A percentile compares a stretch with the other conserved stretches of the same genome.
These are phyloP conservation scores for Trematomus bernacchii DNA, from an alignment of 2,797 vertebrate genomes.

Conservation along the genomic window DNA sequence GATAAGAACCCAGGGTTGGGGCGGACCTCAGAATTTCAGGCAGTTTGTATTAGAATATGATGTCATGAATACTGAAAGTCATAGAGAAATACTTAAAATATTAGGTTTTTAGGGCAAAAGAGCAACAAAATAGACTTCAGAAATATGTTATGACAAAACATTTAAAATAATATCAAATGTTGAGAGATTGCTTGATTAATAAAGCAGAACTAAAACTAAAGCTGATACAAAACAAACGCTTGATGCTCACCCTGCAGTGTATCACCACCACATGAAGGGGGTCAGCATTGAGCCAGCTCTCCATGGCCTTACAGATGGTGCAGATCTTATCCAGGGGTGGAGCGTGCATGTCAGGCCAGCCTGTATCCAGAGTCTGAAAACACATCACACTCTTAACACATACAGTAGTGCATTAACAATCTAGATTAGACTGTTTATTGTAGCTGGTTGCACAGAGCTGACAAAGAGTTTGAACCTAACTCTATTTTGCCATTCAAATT, in stretches of 20 bases:
- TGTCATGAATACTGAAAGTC: background rate
- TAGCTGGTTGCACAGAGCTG: slow-evolving; percentile 9
- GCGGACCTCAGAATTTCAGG: no score
- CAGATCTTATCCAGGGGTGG: slow-evolving; percentile 96
- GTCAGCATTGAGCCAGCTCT: slow-evolving; percentile 93
- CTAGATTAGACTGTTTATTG: slow-evolving; percentile 14
- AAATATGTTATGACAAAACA: background rate
- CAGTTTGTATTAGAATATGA: background rate
- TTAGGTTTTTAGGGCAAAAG: background rate
- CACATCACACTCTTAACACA: slow-evolving; percentile 34
- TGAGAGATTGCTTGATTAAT: background rate
- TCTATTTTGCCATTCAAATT: background rate
- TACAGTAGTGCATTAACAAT: background rate
- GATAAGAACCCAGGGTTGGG: no score
- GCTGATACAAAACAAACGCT: background rate
- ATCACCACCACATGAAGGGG: slow-evolving; percentile 94
- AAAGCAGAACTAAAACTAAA: background rate
- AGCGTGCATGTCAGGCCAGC: slow-evolving; percentile 96
- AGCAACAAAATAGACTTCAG: background rate
- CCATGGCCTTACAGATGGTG: slow-evolving; percentile 97
- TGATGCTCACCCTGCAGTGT: slow-evolving; percentile 91
- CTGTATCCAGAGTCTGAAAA: slow-evolving; percentile 93
- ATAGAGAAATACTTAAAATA: background rate
- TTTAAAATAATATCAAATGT: background rate
- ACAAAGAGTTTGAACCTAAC: slow-evolving; percentile 15